Evolutionary conservation across 2,888 invertebrate genomes (phyloP).

Genomic region (Atrina japonica): DNA sequence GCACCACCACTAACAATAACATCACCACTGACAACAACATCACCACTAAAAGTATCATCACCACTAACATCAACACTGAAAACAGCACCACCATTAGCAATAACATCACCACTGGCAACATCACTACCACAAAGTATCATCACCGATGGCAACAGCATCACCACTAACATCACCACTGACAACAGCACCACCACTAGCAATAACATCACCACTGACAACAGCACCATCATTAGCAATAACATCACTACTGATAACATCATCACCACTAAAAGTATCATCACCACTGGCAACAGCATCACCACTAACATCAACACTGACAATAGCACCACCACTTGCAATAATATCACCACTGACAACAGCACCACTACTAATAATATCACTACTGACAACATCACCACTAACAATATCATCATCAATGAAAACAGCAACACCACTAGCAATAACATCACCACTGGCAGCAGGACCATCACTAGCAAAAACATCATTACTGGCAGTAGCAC

Average conservation of each 20-base stretch:
- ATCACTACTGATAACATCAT: background rate
- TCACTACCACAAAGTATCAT: background rate
- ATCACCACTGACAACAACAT: background rate
- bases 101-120: too few relatives aligned
- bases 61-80: background rate
- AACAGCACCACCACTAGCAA: background rate
- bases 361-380: background rate
- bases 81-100: background rate
- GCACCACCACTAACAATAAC: background rate
- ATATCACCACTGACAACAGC: background rate
- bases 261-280: slow-evolving; percentile 22
- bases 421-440: background rate
- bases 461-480: background rate
- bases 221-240: background rate
- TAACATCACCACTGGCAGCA: background rate
- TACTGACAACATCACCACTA: background rate
- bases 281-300: background rate
- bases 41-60: background rate
- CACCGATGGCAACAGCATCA: background rate
- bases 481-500: background rate
- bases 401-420: background rate
- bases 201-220: background rate
- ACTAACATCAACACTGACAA: background rate
- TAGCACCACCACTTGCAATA: background rate
- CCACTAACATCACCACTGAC: background rate